Percentiles rank a stretch among this genome's conserved stretches.
Conservation (phyloP, 2,797 vertebrate species). For the Gallinago solitaria region DNA sequence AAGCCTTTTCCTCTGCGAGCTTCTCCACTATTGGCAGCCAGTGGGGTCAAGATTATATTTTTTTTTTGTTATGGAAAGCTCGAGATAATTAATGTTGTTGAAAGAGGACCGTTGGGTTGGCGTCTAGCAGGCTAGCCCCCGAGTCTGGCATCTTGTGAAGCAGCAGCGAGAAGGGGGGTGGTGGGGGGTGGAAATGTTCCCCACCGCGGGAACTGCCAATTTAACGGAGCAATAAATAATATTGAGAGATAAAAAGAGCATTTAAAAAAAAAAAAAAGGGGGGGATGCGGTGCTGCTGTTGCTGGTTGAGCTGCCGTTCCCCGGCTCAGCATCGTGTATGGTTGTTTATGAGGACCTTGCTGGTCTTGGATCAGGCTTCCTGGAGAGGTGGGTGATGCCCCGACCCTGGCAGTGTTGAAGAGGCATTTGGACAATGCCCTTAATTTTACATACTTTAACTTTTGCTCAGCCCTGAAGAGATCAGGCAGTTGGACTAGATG, state of each 20-base stretch:
- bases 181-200: slow-evolving; percentile 29
- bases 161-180: slow-evolving; percentile 66
- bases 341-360: accelerated
- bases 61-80: slow-evolving; percentile 81
- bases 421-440: background rate
- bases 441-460: background rate
- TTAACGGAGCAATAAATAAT: slow-evolving; percentile 77
- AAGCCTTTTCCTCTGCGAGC: slow-evolving; percentile 72
- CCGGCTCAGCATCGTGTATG: background rate
- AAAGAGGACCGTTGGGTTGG: slow-evolving; percentile 80
- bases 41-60: slow-evolving; percentile 79
- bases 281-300: background rate
- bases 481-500: background rate
- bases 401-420: background rate
- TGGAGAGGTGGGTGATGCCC: background rate
- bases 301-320: background rate
- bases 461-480: background rate
- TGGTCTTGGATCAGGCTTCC: background rate
- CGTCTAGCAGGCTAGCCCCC: slow-evolving; percentile 81
- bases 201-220: slow-evolving; percentile 68
- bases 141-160: slow-evolving; percentile 80
- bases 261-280: background rate
- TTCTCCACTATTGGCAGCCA: slow-evolving; percentile 80
- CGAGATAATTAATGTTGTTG: slow-evolving; percentile 86
- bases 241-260: slow-evolving; percentile 44